Evolutionary conservation across 1,140 invertebrate genomes (phyloP).

Genomic region (Drosophila paulistorum): DNA sequence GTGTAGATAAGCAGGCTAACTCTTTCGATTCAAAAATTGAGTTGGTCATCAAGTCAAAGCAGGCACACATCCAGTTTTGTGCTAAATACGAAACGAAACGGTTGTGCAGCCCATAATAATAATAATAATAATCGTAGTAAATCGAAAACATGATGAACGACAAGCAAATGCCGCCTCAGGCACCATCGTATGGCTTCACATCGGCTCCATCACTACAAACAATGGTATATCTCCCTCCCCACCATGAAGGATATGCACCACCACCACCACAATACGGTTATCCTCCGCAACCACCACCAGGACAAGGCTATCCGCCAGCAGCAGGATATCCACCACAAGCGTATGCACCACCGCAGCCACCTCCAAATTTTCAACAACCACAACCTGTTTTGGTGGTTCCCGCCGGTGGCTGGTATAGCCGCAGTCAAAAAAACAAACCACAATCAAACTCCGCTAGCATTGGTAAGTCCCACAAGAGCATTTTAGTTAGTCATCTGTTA

Average conservation of each 20-base stretch:
- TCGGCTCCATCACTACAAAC: constrained; percentile 13
- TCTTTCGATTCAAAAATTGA: constrained; percentile 18
- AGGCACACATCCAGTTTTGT: constrained; percentile 24
- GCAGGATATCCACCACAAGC: constrained; percentile 30
- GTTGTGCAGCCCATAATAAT: neutral
- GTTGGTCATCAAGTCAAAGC: neutral
- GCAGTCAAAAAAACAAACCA: constrained; percentile 51
- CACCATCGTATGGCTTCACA: constrained; percentile 20
- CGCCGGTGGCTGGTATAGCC: constrained; percentile 34
- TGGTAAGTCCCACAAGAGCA: constrained; percentile 34
- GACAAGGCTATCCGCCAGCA: constrained; percentile 24
- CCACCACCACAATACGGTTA: constrained; percentile 14
- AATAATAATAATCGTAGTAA: too few species aligned
- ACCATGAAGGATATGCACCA: constrained; percentile 9
- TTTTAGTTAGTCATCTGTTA: constrained; percentile 15
- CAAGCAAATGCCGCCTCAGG: constrained; percentile 28
- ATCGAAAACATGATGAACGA: constrained; percentile 34
- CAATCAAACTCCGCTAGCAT: constrained; percentile 46
- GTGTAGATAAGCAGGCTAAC: neutral
- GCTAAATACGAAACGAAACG: neutral
- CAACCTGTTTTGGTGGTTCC: constrained; percentile 24
- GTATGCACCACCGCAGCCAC: constrained; percentile 31
- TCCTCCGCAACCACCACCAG: constrained; percentile 14
- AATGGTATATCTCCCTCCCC: constrained; percentile 13
- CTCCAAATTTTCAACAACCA: constrained; percentile 1